Evolutionary conservation across 2,888 invertebrate species (phyloP).

Genomic region (Pandemis corylana): DNA sequence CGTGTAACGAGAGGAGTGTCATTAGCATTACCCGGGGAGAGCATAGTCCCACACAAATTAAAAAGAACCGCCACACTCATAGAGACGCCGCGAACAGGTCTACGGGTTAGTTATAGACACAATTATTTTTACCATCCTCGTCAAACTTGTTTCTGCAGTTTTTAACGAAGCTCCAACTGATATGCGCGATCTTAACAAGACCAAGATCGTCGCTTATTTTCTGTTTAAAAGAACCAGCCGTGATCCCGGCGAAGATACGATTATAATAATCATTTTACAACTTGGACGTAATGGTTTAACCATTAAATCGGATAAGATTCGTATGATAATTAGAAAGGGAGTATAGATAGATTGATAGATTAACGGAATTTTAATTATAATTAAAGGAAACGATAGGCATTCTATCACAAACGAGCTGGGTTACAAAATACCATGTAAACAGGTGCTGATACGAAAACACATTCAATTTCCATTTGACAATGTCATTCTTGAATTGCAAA

Average conservation of each 20-base stretch:
- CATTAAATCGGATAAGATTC: neutral
- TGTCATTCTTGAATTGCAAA: neutral
- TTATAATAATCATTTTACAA: slow-evolving; percentile 16
- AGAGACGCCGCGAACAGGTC: slow-evolving; percentile 11
- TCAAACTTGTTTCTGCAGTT: slow-evolving; percentile 31
- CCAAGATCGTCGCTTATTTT: slow-evolving; percentile 20
- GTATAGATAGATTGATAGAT: slow-evolving; percentile 7
- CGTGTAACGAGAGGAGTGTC: slow-evolving; percentile 13
- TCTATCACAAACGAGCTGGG: neutral
- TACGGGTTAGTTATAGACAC: slow-evolving; percentile 8
- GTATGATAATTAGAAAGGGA: slow-evolving; percentile 4
- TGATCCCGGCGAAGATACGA: slow-evolving; percentile 2
- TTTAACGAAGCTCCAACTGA: slow-evolving; percentile 24
- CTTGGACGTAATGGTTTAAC: neutral
- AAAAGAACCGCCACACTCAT: neutral
- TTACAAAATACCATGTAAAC: neutral
- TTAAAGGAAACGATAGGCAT: slow-evolving; percentile 1
- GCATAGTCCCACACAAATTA: slow-evolving; percentile 11
- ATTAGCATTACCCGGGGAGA: slow-evolving; percentile 1
- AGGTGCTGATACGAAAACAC: neutral
- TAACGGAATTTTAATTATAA: neutral
- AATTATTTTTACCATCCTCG: slow-evolving; percentile 34
- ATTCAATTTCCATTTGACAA: neutral
- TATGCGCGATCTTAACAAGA: slow-evolving; percentile 17
- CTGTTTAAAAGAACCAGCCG: slow-evolving; percentile 24